Base-by-base conservation (phyloP, 2,888 invertebrate species). In the Piscicola geometra region DNA sequence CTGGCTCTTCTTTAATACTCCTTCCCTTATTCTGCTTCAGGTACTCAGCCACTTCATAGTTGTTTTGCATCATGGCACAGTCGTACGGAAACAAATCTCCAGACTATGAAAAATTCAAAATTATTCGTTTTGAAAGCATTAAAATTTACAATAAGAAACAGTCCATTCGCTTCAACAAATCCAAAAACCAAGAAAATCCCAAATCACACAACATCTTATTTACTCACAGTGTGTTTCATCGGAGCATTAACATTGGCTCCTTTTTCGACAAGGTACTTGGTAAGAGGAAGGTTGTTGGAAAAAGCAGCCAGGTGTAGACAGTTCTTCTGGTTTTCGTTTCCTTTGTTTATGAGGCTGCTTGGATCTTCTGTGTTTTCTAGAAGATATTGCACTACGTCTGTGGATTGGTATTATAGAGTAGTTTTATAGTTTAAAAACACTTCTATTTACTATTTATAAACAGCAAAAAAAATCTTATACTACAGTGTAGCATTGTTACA, bases 301-400 rank as follows among this genome's bases (percentile, higher is more conserved):
- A 93, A 89, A 12, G 96, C 94, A 0, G 97, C 95, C 78, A 98
- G 91, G 85, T 99, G 98, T 66, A 99, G 87, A 30, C 94, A 91
- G 32, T 94, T 93, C 77, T 94, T 90, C 0, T 97, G 97, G 83
- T 94, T 94, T 81, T 93, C 93, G 83, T 97, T 97, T 1, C 92
- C 80, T n/a, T 91, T 69, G 91, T 92, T 86, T 90, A 95, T 69
- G n/a, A n/a, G n/a, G 91, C 92, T 86, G 90, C 95, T 71, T 90
- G 91, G 81, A 2, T 92, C 91, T 0, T 68, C 52, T 2, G 32
- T 9, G 28, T 73, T 52, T 21, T 71, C 33, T 56, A 56, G n/a
- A 5, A 56, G 25, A 21, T 56, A 56, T 21, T 25, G 60, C 5
- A 56, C 60, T 25, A 56, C 60, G 5, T 56, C 60, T 56, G 60